Evolutionary conservation across 1,140 invertebrate genomes (phyloP).

Genomic region (Mya arenaria): DNA sequence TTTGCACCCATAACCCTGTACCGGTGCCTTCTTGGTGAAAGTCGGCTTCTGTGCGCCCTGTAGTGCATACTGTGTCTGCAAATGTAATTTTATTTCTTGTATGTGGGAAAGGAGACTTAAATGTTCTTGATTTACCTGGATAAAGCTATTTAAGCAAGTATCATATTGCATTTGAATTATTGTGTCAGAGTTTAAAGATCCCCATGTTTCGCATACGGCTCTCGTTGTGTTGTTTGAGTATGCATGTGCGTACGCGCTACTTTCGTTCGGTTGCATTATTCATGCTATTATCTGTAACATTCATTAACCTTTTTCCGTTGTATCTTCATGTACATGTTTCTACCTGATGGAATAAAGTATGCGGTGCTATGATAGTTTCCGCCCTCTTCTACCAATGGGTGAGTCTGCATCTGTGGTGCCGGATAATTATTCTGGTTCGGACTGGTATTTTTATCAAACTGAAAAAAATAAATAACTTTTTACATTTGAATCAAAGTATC

Average conservation of each 20-base stretch:
- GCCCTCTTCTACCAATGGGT: constrained; percentile 43
- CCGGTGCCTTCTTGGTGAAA: constrained; percentile 69
- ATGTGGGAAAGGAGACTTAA: too few species aligned
- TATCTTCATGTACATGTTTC: background rate
- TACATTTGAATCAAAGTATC: too few species aligned
- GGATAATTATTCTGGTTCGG: constrained; percentile 33
- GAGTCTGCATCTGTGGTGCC: background rate
- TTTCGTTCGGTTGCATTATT: background rate
- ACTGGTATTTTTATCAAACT: constrained; percentile 19
- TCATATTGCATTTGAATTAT: too few species aligned
- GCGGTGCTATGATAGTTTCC: constrained; percentile 47
- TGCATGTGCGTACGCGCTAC: background rate
- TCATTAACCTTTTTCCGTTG: background rate
- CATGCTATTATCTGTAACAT: background rate
- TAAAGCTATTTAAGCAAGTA: too few species aligned
- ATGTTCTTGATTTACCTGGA: too few species aligned
- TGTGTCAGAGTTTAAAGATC: background rate
- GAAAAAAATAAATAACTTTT: too few species aligned
- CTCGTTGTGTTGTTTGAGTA: background rate
- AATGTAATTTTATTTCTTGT: background rate
- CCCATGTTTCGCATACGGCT: background rate
- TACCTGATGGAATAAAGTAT: constrained; percentile 63
- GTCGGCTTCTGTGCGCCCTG: constrained; percentile 55
- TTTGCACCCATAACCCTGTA: constrained; percentile 74
- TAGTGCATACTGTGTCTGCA: constrained; percentile 64